These are phyloP conservation scores for Cosmopolites sordidus DNA, from an alignment of 2,888 invertebrate genomes.

Conservation along the genomic window DNA sequence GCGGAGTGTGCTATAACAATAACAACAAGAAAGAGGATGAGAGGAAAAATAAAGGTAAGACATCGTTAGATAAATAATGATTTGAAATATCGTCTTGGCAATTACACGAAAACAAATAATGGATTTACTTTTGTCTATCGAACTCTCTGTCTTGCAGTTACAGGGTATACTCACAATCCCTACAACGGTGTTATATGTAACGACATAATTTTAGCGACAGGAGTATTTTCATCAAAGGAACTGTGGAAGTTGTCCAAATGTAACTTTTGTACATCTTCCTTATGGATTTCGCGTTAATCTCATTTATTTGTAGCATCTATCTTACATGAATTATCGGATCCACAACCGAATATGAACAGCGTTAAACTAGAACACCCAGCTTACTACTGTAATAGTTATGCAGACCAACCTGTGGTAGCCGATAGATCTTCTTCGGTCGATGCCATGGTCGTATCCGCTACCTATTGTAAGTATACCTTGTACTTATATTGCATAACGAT, in stretches of 20 bases:
- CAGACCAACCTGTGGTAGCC: conserved; percentile 61
- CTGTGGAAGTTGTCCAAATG: conserved; percentile 95
- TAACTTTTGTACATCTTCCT: conserved; percentile 34
- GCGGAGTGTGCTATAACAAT: conserved; percentile 68
- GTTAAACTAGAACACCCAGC: conserved; percentile 79
- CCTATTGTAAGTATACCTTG: conserved; percentile 77
- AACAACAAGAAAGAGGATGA: conserved; percentile 71
- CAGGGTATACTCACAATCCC: conserved; percentile 89
- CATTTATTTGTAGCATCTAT: conserved; percentile 74
- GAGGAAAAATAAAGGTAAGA: conserved; percentile 68
- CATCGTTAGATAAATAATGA: not conserved
- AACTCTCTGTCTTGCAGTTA: conserved; percentile 35
- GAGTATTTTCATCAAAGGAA: conserved; percentile 99
- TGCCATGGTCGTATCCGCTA: conserved; percentile 70
- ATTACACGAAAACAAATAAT: not conserved
- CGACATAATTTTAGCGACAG: conserved; percentile 99
- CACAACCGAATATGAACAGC: conserved; percentile 61
- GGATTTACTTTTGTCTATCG: conserved; percentile 2
- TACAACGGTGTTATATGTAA: conserved; percentile 98
- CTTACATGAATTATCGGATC: conserved; percentile 81
- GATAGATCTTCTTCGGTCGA: conserved; percentile 47
- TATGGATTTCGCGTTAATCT: not conserved
- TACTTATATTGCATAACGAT: too few species aligned
- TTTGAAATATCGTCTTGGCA: too few species aligned
- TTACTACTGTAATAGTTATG: conserved; percentile 79